Conservation (phyloP, 1,140 invertebrate genomes). For the Arion vulgaris region DNA sequence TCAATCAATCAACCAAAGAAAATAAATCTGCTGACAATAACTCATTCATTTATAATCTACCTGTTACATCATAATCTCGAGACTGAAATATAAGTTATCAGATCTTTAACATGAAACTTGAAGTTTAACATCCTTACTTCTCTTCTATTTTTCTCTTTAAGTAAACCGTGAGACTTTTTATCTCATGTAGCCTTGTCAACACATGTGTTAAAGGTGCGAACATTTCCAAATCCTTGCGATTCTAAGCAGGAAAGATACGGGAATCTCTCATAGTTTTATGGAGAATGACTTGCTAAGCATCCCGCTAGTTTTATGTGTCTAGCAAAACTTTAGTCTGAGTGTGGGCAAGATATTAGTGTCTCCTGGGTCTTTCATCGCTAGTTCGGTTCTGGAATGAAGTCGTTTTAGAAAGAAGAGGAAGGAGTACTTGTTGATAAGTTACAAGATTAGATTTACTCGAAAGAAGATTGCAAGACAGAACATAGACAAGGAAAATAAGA, state of each 20-base stretch:
- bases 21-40: too few species aligned
- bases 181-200: not conserved
- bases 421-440: not conserved
- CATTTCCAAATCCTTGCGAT: not conserved
- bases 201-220: not conserved
- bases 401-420: not conserved
- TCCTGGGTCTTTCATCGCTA: not conserved
- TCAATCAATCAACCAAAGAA: too few species aligned
- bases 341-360: too few species aligned
- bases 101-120: not conserved
- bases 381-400: not conserved
- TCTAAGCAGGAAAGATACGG: not conserved
- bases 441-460: not conserved
- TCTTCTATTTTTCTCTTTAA: not conserved
- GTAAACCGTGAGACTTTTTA: not conserved
- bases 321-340: not conserved
- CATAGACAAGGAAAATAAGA: too few species aligned
- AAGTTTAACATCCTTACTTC: not conserved
- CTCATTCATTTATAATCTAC: not conserved
- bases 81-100: too few species aligned
- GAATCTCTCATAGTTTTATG: too few species aligned
- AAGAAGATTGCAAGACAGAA: not conserved
- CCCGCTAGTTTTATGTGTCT: not conserved
- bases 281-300: not conserved
- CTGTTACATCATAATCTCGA: not conserved